These are phyloP conservation scores for Cenopis cana DNA, from an alignment of 2,888 invertebrate species.

Conservation along the genomic window DNA sequence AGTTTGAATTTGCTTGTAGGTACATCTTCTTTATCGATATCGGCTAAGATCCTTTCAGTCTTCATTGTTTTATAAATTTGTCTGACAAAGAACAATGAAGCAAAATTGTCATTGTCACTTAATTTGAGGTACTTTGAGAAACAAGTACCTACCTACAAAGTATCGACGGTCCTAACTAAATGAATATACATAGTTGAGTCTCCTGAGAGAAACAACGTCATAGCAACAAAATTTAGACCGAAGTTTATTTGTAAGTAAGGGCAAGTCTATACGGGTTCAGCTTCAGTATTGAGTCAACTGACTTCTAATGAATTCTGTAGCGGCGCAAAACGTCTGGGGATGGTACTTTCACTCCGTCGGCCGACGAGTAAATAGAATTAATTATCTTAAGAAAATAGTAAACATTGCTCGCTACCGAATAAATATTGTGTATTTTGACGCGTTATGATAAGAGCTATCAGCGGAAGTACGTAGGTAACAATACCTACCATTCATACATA, in stretches of 20 bases:
- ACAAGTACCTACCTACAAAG: conserved; percentile 12
- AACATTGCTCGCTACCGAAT: conserved; percentile 14
- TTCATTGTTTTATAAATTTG: no score
- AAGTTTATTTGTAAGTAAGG: conserved; percentile 1
- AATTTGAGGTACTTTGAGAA: neutral
- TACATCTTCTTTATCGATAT: no score
- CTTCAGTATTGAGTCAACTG: conserved; percentile 1
- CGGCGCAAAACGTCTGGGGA: conserved; percentile 1
- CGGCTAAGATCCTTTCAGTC: no score
- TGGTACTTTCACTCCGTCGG: conserved; percentile 15
- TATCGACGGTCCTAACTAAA: neutral
- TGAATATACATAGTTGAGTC: neutral
- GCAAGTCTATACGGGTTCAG: conserved; percentile 9
- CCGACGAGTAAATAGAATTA: conserved; percentile 18
- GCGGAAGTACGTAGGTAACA: neutral
- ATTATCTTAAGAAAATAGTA: conserved; percentile 23
- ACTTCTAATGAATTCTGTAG: conserved; percentile 16
- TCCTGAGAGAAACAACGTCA: conserved; percentile 8
- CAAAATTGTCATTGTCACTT: neutral
- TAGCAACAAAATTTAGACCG: neutral
- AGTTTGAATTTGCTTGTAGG: no score
- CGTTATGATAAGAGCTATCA: conserved; percentile 27
- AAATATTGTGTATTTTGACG: conserved; percentile 32
- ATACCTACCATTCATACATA: conserved; percentile 7
- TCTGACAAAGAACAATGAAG: neutral